Base-by-base conservation (phyloP, 2,888 invertebrate species). In the Cephus nigrinus region DNA sequence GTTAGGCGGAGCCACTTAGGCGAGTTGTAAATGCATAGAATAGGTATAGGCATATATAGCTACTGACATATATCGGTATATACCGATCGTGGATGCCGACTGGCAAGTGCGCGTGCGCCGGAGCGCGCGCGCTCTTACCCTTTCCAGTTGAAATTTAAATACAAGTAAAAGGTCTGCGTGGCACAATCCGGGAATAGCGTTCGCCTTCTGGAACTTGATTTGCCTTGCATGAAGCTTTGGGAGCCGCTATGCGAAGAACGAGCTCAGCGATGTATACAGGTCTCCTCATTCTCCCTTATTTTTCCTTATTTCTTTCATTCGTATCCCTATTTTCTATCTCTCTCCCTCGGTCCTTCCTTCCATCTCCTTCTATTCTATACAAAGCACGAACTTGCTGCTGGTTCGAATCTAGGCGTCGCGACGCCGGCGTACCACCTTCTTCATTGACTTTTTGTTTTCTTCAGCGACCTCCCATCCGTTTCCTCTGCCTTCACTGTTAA, bases 171-270 rank as follows among this genome's bases (percentile, higher is more conserved):
- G 88, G 88, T 90, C 87, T 84, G 82, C 55, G 83, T 83, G 84
- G 86, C 84, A 83, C 88, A 88, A 90, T 89, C 88, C 87, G 79
- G 83, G 87, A 86, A 87, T 86, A 88, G 84, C 85, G 80, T 84
- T 86, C 85, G 85, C 86, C 85, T 88, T 87, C 86, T 85, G 84
- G 84, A 85, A 84, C 87, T 90, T 87, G 89, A 91, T 91, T 90
- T 91, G 90, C 91, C 91, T 91, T 91, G 90, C 90, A 91, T 91
- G 91, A 91, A 91, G 88, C 87, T 89, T 86, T 85, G 84, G 84
- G 82, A 80, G 81, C 81, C 78, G 77, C 82, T 75, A 75, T 72
- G 74, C 80, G 81, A 84, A 84, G 86, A 87, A 87, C 86, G 86
- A 86, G 85, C 86, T 87, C 82, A 83, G 81, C 82, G 80, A 84